Evolutionary conservation across 2,113 vertebrate genomes (phyloP).

Genomic region (Orcinus orca): DNA sequence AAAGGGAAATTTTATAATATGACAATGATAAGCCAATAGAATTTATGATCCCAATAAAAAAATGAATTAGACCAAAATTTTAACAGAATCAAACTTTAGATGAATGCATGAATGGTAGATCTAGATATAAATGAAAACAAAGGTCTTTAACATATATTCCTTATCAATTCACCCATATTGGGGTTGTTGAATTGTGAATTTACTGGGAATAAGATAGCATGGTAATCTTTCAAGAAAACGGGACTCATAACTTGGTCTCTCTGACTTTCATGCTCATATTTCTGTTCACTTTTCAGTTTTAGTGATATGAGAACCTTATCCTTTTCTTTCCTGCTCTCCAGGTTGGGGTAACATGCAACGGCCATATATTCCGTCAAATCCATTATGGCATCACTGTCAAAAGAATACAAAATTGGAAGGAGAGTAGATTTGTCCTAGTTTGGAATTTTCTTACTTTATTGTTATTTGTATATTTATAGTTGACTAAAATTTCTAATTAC

Average conservation of each 20-base stretch:
- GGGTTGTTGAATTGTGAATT: background rate
- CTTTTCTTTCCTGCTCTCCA: background rate
- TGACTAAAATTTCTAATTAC: background rate
- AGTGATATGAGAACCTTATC: background rate
- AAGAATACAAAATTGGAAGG: background rate
- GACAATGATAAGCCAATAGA: background rate
- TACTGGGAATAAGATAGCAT: background rate
- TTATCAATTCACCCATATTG: background rate
- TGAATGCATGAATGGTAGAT: background rate
- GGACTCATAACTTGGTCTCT: background rate
- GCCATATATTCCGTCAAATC: background rate
- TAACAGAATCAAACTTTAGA: constrained; percentile 31
- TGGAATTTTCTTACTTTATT: background rate
- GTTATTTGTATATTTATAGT: background rate
- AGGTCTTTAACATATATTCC: background rate
- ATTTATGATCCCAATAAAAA: constrained; percentile 13
- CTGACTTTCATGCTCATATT: background rate
- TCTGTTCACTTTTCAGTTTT: background rate
- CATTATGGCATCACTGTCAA: background rate
- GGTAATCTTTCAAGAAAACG: background rate
- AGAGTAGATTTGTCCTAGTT: background rate
- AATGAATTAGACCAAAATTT: constrained; percentile 22
- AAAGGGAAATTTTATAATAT: background rate
- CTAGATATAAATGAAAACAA: background rate
- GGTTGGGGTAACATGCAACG: rapidly evolving